Evolutionary conservation across 2,797 vertebrate genomes (phyloP).

Genomic region (Coregonus suidteri): DNA sequence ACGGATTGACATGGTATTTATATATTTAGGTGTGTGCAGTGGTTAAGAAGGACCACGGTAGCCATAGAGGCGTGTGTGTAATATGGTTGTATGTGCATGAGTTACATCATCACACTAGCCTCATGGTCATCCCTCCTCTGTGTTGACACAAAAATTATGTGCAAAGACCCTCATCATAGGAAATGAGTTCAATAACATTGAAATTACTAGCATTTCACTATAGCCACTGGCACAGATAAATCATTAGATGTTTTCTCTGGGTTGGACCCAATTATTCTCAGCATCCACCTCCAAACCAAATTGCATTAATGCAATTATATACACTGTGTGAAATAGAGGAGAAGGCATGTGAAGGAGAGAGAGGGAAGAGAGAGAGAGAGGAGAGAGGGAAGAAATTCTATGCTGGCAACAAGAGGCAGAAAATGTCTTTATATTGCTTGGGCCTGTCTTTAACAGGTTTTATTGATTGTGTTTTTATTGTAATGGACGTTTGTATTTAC

Average conservation of each 20-base stretch:
- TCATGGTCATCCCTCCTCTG: conserved; percentile 66
- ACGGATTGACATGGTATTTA: neutral
- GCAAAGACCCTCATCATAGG: conserved; percentile 76
- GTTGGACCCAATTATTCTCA: conserved; percentile 77
- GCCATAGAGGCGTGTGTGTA: conserved; percentile 71
- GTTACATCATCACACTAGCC: conserved; percentile 71
- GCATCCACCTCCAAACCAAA: conserved; percentile 77
- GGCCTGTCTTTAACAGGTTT: conserved; percentile 47
- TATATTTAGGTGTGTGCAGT: neutral
- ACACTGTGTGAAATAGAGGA: conserved; percentile 50
- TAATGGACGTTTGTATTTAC: conserved; percentile 60
- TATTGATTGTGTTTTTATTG: conserved; percentile 61
- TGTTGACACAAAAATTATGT: conserved; percentile 65
- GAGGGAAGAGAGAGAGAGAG: conserved; percentile 30
- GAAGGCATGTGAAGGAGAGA: conserved; percentile 20
- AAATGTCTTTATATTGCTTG: conserved; percentile 32
- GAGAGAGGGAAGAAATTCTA: neutral
- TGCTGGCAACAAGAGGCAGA: neutral
- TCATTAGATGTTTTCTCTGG: conserved; percentile 69
- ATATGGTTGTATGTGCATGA: conserved; percentile 65
- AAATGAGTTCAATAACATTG: conserved; percentile 74
- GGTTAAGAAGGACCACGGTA: conserved; percentile 41
- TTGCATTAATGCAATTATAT: conserved; percentile 80
- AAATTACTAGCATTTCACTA: conserved; percentile 73
- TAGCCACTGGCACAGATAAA: conserved; percentile 77